A percentile compares a stretch with the other conserved stretches of the same genome.
phyloP scores from a whole-genome alignment of 2,113 vertebrate genomes.

The Amazona vittata region DNA sequence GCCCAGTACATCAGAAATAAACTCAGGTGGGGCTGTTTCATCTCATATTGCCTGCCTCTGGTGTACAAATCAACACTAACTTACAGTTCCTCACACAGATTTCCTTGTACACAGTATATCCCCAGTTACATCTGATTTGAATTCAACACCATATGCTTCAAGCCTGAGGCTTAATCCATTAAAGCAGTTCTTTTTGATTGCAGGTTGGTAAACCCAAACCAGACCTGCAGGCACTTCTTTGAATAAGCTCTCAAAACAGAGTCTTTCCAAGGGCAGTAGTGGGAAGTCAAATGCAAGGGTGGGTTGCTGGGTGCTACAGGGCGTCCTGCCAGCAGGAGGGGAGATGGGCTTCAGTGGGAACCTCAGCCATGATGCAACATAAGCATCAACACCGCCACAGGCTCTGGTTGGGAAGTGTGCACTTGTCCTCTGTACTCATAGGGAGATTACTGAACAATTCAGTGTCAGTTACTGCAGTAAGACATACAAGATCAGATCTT shows the following conservation, averaged over 20 bases:
- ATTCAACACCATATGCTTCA: background rate
- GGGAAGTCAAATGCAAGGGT: background rate
- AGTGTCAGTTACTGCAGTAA: background rate
- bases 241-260: background rate
- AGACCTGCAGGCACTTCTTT: background rate
- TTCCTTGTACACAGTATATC: background rate
- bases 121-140: background rate
- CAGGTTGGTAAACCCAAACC: background rate
- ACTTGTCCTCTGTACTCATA: background rate
- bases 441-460: background rate
- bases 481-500: background rate
- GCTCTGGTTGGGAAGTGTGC: background rate
- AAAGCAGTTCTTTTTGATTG: background rate
- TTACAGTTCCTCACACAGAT: background rate
- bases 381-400: background rate
- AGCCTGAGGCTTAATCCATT: background rate
- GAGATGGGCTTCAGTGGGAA: background rate
- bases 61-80: background rate
- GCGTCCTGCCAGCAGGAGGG: background rate
- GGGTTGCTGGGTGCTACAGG: background rate
- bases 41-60: background rate
- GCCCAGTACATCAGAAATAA: background rate
- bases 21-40: background rate
- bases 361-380: background rate
- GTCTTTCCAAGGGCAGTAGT: background rate